Evolutionary conservation across 2,797 vertebrate species (phyloP), one percentile per base, ranked within the genome.

Genomic region (Merluccius polli): DNA sequence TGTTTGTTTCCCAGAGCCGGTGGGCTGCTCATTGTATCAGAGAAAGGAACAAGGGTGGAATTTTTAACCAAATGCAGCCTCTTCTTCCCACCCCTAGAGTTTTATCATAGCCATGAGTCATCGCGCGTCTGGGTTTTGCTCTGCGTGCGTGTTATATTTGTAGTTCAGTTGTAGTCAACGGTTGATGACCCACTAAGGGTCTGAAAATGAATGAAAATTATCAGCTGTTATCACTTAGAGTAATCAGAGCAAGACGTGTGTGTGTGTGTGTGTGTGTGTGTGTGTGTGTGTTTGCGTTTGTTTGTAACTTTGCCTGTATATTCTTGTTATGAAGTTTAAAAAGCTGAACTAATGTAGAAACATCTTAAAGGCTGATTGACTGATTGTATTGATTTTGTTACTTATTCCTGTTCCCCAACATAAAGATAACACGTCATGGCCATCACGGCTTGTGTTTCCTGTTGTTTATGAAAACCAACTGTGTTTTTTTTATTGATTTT

Each of bases 21-120:
- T 83, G 84, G 87, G 79, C 75, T 77, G 41, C 35, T 78, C 68
- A 27, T 72, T 73, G 75, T 24, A 65, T 72, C 35, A 75, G 69
- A 52, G 76, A 78, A 73, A 73, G 81, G 69, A 81, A 79, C 44
- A 36, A 21, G 18, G 44, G 33, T 68, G 75, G 80, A 81, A 76
- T 87, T 75, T 81, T 31, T 78, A 78, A 38, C 67, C 4, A 63
- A 71, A 77, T 44, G 71, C 68, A 67, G 75, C 70, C 74, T 71
- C 77, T 77, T 52, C 12, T 29, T 13, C 21, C 63, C 69, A 24
- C 75, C n/a, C 75, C 41, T 24, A 75, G n/a, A 69, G 32, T 63
- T 68, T 21, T 82, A 35, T 48, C 38, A 75, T 77, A 38, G 21
- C 36, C 32, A 31, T 77, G 76, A 80, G 15, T 80, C 72, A 79